Base-by-base conservation (phyloP, 1,140 invertebrate species). In the Rhagoletis pomonella region DNA sequence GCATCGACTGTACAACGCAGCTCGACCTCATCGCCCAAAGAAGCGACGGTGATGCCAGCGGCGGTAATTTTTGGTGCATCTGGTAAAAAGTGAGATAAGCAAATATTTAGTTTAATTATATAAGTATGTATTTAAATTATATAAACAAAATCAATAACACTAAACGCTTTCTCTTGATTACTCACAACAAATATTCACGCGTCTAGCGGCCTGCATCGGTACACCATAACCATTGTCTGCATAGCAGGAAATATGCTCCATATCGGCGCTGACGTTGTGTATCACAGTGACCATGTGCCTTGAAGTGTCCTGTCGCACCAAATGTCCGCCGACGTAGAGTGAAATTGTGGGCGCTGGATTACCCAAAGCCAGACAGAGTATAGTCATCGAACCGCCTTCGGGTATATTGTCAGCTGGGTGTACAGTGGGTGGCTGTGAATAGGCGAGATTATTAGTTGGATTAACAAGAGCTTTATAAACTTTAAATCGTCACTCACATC, bases 221-320 rank as follows among this genome's bases (percentile, higher is more conserved):
- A 96, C 96, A 1, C 97, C 97, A 90, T 96, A 97, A 4, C 97
- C 96, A 91, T 97, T 97, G 93, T 97, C 96, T 1, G 96, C 97
- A 91, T 97, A 97, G 92, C 97, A 97, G 0, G 96, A 96, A 65
- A 97, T 96, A 89, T 96, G 95, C 90, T 97, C 95, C 96, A 97
- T 97, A 91, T 97, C 96, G 5, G 96, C 93, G 0, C 96, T 96
- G 1, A 97, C 96, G 91, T 97, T 97, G 89, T 96, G 95, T 69
- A 97, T 95, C 12, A 96, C 95, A 0, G 96, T 96, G 12, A 97
- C 96, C 95, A 97, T 96, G 92, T 97, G 96, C 2, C 96, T 94
- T 0, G 96, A 97, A 39, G 95, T 95, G 87, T 97, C 96, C 93
- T 97, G 96, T 10, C 96, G 94, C 17, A 97, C 95, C 5, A 97